A percentile compares a stretch with the other conserved stretches of the same genome.
These are phyloP conservation scores for Rhyzopertha dominica DNA, from an alignment of 1,140 invertebrate species.

Conservation along the genomic window DNA sequence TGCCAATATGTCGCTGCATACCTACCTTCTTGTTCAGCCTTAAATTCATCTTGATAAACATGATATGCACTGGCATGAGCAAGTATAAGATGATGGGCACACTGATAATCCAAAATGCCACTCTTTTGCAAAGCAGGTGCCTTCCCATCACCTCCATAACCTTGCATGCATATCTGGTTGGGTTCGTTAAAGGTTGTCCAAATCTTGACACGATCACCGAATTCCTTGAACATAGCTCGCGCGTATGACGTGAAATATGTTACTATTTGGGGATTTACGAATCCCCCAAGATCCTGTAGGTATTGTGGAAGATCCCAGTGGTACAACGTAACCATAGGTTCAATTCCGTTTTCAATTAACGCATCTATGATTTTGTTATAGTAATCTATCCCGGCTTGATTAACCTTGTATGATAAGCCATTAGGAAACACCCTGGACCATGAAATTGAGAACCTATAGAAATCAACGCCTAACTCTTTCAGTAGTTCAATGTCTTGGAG, in stretches of 20 bases:
- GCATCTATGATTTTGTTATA: no score
- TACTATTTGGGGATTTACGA: conserved; percentile 55
- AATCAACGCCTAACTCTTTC: conserved; percentile 47
- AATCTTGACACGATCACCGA: conserved; percentile 52
- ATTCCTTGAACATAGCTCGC: conserved; percentile 50
- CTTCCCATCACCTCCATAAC: conserved; percentile 21
- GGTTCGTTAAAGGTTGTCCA: conserved; percentile 45
- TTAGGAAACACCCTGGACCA: conserved; percentile 47
- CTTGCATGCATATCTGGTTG: conserved; percentile 24
- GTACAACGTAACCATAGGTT: conserved; percentile 53
- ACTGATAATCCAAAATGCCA: no score
- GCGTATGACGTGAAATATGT: conserved; percentile 56
- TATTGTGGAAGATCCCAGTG: conserved; percentile 64
- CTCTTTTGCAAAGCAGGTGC: no score
- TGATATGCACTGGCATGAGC: conserved; percentile 61
- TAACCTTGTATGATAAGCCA: conserved; percentile 46
- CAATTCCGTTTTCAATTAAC: no score
- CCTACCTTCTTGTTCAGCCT: conserved; percentile 52
- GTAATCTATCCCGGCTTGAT: conserved; percentile 56
- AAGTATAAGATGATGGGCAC: conserved; percentile 57
- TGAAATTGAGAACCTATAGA: conserved; percentile 55
- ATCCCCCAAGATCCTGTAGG: conserved; percentile 60
- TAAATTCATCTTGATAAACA: conserved; percentile 61
- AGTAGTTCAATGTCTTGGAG: conserved; percentile 51
- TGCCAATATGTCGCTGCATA: no score